These are phyloP conservation scores for Pandion haliaetus DNA, from an alignment of 2,113 vertebrate genomes.

Conservation along the genomic window DNA sequence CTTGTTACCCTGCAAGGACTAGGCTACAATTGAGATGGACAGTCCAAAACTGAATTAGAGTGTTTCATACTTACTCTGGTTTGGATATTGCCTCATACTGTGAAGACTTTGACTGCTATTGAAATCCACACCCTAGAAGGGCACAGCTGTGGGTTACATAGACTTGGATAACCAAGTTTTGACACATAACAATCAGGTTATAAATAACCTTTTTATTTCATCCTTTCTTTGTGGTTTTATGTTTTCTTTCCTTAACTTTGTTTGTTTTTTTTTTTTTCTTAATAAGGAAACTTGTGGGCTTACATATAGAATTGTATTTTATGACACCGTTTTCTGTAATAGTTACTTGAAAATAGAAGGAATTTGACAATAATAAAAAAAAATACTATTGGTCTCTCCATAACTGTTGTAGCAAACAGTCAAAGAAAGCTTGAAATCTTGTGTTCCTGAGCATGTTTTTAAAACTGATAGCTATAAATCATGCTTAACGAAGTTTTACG, in stretches of 20 bases:
- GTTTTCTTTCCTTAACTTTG: neutral
- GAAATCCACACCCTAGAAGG: neutral
- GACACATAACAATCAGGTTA: neutral
- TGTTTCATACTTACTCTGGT: neutral
- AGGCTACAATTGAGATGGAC: neutral
- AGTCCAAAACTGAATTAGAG: neutral
- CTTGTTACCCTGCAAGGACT: neutral
- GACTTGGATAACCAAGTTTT: neutral
- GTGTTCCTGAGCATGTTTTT: neutral
- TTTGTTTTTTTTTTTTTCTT: neutral
- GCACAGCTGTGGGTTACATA: neutral
- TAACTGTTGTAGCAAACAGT: neutral
- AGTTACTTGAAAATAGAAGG: neutral
- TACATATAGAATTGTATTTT: neutral
- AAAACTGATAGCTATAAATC: neutral
- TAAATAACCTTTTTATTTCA: neutral
- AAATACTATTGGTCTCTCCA: neutral
- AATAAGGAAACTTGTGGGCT: neutral
- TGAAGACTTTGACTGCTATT: neutral
- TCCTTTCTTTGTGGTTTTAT: neutral
- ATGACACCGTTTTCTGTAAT: neutral
- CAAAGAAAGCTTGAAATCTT: neutral
- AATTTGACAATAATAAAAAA: neutral
- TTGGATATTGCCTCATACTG: neutral
- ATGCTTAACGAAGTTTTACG: neutral